These are phyloP conservation scores for Sebastes trivittatus DNA, from an alignment of 2,797 vertebrate genomes.

Conservation along the genomic window DNA sequence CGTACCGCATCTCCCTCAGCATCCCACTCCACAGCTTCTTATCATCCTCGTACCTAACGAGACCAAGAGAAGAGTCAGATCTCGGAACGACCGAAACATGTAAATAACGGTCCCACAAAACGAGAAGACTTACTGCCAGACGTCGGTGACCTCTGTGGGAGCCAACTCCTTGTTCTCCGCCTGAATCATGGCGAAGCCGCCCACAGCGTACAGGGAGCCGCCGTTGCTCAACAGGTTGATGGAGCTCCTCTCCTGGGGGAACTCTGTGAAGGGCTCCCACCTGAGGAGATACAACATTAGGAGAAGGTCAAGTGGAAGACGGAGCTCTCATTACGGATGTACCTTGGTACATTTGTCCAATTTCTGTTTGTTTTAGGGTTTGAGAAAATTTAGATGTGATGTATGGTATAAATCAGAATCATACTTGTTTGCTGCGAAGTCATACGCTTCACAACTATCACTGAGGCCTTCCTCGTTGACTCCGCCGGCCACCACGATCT, in stretches of 20 bases:
- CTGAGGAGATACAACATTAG: conserved; percentile 69
- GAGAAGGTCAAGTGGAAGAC: conserved; percentile 24
- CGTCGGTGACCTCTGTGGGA: conserved; percentile 94
- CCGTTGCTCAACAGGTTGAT: conserved; percentile 89
- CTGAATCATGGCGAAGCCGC: conserved; percentile 95
- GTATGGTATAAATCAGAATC: conserved; percentile 29
- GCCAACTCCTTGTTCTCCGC: conserved; percentile 93
- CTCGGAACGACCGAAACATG: not conserved
- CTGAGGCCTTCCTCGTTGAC: conserved; percentile 96
- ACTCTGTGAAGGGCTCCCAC: conserved; percentile 94
- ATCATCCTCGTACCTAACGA: conserved; percentile 91
- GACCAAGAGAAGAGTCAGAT: not conserved
- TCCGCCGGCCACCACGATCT: conserved; percentile 90
- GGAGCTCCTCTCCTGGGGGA: conserved; percentile 97
- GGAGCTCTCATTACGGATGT: not conserved
- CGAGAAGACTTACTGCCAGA: conserved; percentile 95
- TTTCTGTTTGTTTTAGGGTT: no score
- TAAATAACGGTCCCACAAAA: not conserved
- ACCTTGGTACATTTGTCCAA: no score
- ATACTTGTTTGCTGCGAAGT: conserved; percentile 93
- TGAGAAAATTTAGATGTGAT: not conserved
- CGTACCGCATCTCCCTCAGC: conserved; percentile 96
- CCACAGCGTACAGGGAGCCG: conserved; percentile 90
- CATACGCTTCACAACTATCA: conserved; percentile 88
- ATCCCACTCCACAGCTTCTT: conserved; percentile 97